A percentile compares a stretch with the other conserved stretches of the same genome.
phyloP scores from a whole-genome alignment of 2,888 invertebrate genomes.

The Microctonus aethiopoides region DNA sequence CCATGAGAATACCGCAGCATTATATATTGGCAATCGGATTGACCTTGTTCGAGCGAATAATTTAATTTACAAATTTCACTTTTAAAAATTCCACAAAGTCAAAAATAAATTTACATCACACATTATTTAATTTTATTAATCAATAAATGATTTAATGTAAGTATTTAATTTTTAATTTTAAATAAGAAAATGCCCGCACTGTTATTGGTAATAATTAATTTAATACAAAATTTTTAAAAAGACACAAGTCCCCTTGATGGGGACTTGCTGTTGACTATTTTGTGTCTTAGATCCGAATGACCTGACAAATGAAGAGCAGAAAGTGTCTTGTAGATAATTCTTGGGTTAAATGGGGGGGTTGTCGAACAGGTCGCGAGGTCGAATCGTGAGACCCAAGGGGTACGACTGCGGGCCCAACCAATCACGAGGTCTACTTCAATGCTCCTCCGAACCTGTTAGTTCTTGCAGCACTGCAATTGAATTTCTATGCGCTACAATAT shows the following conservation, averaged over 20 bases:
- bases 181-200: neutral
- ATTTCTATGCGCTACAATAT: too few relatives aligned
- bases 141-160: neutral
- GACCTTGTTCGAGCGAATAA: neutral
- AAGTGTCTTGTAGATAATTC: slow-evolving; percentile 8
- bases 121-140: neutral
- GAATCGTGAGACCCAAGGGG: slow-evolving; percentile 56
- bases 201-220: neutral
- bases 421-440: slow-evolving; percentile 39
- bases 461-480: slow-evolving; percentile 30
- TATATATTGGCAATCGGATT: slow-evolving; percentile 34
- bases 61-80: neutral
- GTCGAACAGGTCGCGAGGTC: slow-evolving; percentile 46
- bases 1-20: slow-evolving; percentile 45
- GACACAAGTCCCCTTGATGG: neutral
- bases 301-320: neutral
- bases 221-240: neutral
- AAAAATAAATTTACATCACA: neutral
- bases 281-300: slow-evolving; percentile 9
- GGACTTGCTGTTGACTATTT: slow-evolving; percentile 6
- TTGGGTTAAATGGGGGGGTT: slow-evolving; percentile 49
- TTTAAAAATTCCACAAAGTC: neutral
- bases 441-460: slow-evolving; percentile 49
- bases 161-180: neutral
- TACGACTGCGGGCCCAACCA: slow-evolving; percentile 47